Evolutionary conservation across 2,888 invertebrate genomes (phyloP), one percentile per base, ranked within the genome.

Genomic region (Stratiomys singularior): DNA sequence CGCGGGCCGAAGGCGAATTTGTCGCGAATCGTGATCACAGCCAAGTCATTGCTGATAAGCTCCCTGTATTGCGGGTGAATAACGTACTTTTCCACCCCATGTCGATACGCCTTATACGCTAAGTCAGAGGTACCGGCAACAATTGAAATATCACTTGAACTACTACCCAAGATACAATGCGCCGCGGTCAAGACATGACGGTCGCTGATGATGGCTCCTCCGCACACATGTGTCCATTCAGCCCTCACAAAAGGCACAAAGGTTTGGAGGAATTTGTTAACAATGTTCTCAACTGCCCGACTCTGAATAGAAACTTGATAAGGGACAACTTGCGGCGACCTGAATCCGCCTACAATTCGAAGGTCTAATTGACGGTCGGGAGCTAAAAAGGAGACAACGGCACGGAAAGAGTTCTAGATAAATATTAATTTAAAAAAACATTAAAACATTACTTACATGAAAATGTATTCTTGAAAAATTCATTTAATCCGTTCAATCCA

Each of bases 271-370:
- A 69, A 27, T 46, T n/a, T 76, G 44, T 76, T 76, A n/a, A 64
- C 47, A 27, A 74, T 74, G 23, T 37, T 74, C 15, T 76, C 76
- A 3, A 64, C 64, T 28, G 64, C 76, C 11, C 64, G 44, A 27
- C 63, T 64, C 52, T 76, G 76, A 37, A 76, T 25, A 15, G 76
- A 76, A 7, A 76, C 76, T 64, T 76, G 76, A 46, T 76, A 76
- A 1, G 76, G 76, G 25, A 76, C 23, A 46, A 46, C 44, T 18
- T 76, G 60, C 2, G 11, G n/a, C 7, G 76, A 13, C 47, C 52
- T 13, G n/a, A 18, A 46, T 3, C 76, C 76, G 47, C 76, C 76
- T 46, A 76, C 76, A 1, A 76, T 76, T 13, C 76, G 44, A 18
- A 74, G 21, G 11, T 74, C 37, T 13, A 27, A 27, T 37, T 2